These are phyloP conservation scores for Caenorhabditis latens DNA, from an alignment of 1,140 invertebrate genomes.

Conservation along the genomic window DNA sequence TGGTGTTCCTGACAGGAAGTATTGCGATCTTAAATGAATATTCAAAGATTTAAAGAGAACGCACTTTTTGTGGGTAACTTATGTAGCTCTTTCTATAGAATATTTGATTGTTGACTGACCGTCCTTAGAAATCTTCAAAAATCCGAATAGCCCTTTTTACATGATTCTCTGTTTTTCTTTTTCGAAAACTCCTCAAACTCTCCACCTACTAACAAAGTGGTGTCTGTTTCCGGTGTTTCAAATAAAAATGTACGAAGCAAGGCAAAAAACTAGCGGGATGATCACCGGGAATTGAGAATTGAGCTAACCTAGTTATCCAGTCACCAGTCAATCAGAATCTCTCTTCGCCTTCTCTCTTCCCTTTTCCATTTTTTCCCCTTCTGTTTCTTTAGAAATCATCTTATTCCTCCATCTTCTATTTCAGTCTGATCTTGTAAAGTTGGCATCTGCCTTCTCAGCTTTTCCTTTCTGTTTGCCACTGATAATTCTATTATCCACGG, in stretches of 20 bases:
- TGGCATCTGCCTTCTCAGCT: neutral
- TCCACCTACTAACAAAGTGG: neutral
- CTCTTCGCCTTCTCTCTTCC: too few relatives aligned
- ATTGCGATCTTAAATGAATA: too few relatives aligned
- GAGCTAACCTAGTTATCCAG: conserved; percentile 50
- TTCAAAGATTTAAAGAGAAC: too few relatives aligned
- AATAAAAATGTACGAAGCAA: neutral
- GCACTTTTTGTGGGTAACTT: too few relatives aligned
- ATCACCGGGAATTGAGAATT: conserved; percentile 33
- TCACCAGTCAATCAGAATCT: conserved; percentile 30
- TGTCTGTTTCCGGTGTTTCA: neutral
- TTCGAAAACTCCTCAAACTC: too few relatives aligned
- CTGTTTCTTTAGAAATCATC: conserved; percentile 34
- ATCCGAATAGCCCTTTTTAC: neutral
- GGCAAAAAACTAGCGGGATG: neutral
- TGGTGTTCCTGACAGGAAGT: too few relatives aligned
- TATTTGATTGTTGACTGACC: neutral
- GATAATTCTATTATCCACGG: conserved; percentile 14
- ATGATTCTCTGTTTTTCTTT: neutral
- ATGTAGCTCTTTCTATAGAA: neutral
- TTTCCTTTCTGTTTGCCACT: neutral
- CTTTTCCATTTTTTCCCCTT: neutral
- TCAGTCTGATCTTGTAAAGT: neutral
- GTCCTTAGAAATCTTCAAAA: too few relatives aligned
- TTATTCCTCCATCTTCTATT: neutral